A percentile compares a stretch with the other conserved stretches of the same genome.
Conservation (phyloP, 2,888 invertebrate species). For the Galerucella pusilla region DNA sequence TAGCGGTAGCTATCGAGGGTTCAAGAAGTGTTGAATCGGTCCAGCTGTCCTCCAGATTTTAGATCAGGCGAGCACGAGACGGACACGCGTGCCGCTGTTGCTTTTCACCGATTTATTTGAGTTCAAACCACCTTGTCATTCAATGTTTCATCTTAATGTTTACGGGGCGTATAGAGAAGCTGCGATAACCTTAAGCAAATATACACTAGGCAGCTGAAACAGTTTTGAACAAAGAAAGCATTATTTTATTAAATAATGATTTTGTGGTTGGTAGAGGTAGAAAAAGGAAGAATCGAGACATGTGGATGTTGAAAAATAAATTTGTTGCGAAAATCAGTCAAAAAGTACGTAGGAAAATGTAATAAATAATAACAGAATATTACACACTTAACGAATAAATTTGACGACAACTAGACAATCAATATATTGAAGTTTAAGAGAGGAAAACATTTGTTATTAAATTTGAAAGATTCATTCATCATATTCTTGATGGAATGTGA, state of each 20-base stretch:
- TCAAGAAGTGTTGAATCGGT: conserved; percentile 47
- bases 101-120: conserved; percentile 33
- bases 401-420: too few relatives aligned
- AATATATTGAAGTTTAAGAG: too few relatives aligned
- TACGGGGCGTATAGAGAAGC: not conserved
- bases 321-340: not conserved
- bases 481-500: too few relatives aligned
- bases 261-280: not conserved
- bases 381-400: too few relatives aligned
- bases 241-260: not conserved
- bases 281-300: not conserved
- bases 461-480: too few relatives aligned
- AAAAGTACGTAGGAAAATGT: not conserved
- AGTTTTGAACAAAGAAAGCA: conserved; percentile 4
- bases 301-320: not conserved
- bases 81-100: conserved; percentile 50
- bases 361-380: too few relatives aligned
- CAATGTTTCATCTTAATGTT: conserved; percentile 18
- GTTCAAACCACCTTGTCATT: conserved; percentile 31
- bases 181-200: not conserved
- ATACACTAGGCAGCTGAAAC: conserved; percentile 6
- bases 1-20: conserved; percentile 31
- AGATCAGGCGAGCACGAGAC: conserved; percentile 48
- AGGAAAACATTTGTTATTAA: too few relatives aligned
- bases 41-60: conserved; percentile 51